phyloP scores from a whole-genome alignment of 1,140 invertebrate species.

The Maniola jurtina region DNA sequence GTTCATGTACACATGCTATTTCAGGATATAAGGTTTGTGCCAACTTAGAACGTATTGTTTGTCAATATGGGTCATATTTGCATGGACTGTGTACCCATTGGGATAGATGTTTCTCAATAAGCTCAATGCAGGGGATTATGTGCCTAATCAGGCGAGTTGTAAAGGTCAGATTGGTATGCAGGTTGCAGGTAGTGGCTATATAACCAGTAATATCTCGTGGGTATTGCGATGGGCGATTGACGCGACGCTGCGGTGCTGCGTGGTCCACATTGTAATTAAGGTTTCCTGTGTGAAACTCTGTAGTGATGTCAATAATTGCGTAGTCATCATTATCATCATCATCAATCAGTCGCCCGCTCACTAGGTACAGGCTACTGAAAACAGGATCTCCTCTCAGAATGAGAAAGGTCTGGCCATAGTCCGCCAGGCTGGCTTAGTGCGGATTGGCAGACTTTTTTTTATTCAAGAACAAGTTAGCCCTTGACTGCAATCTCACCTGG shows the following conservation, averaged over 20 bases:
- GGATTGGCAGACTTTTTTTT: too few relatives aligned
- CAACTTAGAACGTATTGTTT: not conserved
- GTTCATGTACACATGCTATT: not conserved
- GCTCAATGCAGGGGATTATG: not conserved
- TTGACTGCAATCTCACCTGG: too few relatives aligned
- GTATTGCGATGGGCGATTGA: not conserved
- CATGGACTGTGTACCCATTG: not conserved
- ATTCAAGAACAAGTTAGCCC: too few relatives aligned
- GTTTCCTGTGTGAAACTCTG: conserved; percentile 11
- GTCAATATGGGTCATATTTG: not conserved
- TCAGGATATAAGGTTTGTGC: not conserved
- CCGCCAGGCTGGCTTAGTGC: too few relatives aligned
- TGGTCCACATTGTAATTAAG: conserved; percentile 5
- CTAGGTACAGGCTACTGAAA: too few relatives aligned
- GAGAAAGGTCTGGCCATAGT: too few relatives aligned
- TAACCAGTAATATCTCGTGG: not conserved
- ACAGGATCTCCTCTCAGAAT: too few relatives aligned
- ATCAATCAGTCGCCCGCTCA: too few relatives aligned
- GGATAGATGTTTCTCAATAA: not conserved
- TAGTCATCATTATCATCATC: too few relatives aligned
- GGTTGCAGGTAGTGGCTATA: not conserved
- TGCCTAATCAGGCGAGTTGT: not conserved
- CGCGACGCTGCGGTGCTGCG: not conserved
- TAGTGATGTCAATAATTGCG: not conserved
- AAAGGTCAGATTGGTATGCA: not conserved